Evolutionary conservation across 1,140 invertebrate genomes (phyloP).

Genomic region (Telenomus remus): DNA sequence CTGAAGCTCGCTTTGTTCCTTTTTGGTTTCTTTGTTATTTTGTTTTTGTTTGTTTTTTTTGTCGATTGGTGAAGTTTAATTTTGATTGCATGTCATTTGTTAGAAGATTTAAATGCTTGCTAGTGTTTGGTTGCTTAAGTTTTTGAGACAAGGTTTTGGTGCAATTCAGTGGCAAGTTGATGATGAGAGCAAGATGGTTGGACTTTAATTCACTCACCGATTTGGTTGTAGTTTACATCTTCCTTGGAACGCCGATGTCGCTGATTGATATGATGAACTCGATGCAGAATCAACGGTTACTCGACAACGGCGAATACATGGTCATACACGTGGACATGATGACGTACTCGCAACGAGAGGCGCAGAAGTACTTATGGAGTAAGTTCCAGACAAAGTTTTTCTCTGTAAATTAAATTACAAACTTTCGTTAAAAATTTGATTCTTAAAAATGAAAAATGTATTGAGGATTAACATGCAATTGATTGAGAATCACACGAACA

Average conservation of each 20-base stretch:
- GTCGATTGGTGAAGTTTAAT: too few relatives aligned
- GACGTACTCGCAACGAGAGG: constrained; percentile 85
- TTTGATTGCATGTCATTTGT: background rate
- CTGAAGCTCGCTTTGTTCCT: constrained; percentile 11
- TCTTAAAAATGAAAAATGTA: background rate
- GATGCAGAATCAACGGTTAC: constrained; percentile 90
- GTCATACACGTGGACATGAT: constrained; percentile 96
- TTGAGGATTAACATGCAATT: background rate
- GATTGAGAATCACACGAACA: constrained; percentile 3
- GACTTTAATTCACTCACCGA: background rate
- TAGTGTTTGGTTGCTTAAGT: constrained; percentile 3
- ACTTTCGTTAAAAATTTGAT: background rate
- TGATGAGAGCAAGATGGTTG: background rate
- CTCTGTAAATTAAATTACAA: background rate
- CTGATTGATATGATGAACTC: constrained; percentile 92
- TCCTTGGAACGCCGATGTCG: constrained; percentile 86
- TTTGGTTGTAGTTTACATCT: constrained; percentile 88
- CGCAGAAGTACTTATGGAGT: constrained; percentile 92
- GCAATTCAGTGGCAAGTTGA: constrained; percentile 3
- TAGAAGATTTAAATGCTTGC: too few relatives aligned
- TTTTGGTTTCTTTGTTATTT: background rate
- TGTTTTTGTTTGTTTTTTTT: constrained; percentile 1
- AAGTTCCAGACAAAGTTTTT: constrained; percentile 72
- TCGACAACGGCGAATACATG: constrained; percentile 94
- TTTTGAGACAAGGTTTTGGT: constrained; percentile 8